phyloP scores from a whole-genome alignment of 2,113 vertebrate species.

The Oryzias melastigma region DNA sequence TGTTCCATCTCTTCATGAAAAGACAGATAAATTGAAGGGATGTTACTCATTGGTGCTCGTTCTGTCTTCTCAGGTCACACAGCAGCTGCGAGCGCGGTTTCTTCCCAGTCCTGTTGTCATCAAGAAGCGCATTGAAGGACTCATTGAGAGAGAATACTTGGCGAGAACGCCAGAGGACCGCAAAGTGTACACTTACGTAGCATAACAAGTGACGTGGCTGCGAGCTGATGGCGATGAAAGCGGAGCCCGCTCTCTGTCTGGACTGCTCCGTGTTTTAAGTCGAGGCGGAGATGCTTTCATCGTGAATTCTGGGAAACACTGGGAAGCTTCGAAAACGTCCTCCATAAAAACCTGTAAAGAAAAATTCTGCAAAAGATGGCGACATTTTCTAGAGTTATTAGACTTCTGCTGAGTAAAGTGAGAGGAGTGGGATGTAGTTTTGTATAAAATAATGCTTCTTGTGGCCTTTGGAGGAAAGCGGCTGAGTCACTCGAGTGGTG shows the following conservation, averaged over 20 bases:
- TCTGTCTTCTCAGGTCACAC: conserved; percentile 87
- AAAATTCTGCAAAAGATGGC: conserved; percentile 40
- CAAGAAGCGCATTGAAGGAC: conserved; percentile 99
- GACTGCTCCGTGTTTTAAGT: conserved; percentile 66
- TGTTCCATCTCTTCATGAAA: not conserved
- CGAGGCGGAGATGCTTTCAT: conserved; percentile 69
- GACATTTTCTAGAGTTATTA: conserved; percentile 68
- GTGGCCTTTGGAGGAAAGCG: conserved; percentile 70
- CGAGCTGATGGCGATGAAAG: conserved; percentile 58
- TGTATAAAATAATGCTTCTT: conserved; percentile 64
- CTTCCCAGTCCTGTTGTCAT: conserved; percentile 99
- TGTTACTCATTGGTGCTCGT: conserved; percentile 15
- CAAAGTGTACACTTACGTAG: conserved; percentile 99
- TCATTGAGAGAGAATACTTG: conserved; percentile 99
- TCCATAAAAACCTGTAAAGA: conserved; percentile 68
- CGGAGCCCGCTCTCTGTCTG: conserved; percentile 60
- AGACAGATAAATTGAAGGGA: no score
- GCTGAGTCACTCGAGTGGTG: conserved; percentile 9
- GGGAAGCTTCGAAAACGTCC: conserved; percentile 71
- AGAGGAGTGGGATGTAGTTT: conserved; percentile 61
- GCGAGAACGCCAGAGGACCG: conserved; percentile 99
- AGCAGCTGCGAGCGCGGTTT: conserved; percentile 97
- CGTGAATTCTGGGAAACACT: conserved; percentile 76
- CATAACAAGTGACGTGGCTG: conserved; percentile 77
- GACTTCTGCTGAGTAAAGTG: conserved; percentile 55